Conservation (phyloP, 2,113 vertebrate genomes). For the Urocitellus parryii region DNA sequence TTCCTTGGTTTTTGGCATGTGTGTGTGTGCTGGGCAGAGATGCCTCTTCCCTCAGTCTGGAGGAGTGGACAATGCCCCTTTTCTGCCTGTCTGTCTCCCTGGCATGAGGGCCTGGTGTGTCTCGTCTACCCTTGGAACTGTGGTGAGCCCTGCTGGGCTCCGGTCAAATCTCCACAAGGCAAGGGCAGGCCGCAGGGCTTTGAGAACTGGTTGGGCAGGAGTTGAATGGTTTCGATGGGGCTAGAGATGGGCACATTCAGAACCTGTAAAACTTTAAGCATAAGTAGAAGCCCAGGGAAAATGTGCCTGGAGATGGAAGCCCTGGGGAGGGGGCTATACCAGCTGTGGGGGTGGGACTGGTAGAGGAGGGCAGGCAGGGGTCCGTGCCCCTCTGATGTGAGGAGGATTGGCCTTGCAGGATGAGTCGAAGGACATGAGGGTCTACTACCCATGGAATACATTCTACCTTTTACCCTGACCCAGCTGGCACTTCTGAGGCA, state of each 20-base stretch:
- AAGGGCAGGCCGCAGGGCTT: not conserved
- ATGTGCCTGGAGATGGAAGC: not conserved
- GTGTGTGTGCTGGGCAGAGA: not conserved
- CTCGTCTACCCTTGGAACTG: conserved; percentile 38
- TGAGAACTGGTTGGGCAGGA: not conserved
- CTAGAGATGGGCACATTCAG: not conserved
- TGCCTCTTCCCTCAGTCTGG: not conserved
- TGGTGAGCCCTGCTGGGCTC: not conserved
- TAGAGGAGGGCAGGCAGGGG: not conserved
- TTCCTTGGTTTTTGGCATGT: conserved; percentile 17
- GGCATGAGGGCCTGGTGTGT: not conserved
- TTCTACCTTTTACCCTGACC: conserved; percentile 53
- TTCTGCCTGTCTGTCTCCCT: conserved; percentile 35
- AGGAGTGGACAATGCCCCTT: not conserved
- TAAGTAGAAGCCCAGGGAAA: not conserved
- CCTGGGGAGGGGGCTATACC: not conserved
- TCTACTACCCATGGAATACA: not conserved
- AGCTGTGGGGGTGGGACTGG: not conserved
- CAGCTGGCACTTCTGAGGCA: not conserved
- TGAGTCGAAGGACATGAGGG: not conserved
- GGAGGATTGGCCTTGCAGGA: not conserved
- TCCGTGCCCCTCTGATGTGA: not conserved
- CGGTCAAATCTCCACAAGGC: not conserved
- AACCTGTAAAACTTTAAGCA: not conserved
- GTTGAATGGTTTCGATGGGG: not conserved